A percentile compares a stretch with the other conserved stretches of the same genome.
Conservation (phyloP, 2,113 vertebrate genomes). For the chimpanzee (Pan troglodytes) region DNA sequence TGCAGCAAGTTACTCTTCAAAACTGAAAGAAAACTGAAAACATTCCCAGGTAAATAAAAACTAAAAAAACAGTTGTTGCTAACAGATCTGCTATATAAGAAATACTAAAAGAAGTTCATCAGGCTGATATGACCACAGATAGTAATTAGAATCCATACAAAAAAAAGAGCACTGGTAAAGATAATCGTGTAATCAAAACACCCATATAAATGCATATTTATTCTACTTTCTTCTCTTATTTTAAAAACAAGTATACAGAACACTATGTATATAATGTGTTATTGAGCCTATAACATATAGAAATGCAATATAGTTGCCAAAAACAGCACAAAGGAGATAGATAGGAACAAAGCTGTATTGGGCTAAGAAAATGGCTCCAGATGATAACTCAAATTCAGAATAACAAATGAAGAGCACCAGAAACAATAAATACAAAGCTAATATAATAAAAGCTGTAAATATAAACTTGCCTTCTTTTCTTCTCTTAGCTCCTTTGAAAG, state of each 20-base stretch:
- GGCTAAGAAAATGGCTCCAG: neutral
- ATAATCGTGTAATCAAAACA: neutral
- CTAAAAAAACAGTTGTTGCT: neutral
- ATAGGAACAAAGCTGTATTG: neutral
- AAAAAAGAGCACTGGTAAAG: neutral
- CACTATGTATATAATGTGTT: neutral
- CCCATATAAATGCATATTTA: neutral
- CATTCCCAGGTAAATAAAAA: neutral
- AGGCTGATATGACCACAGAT: neutral
- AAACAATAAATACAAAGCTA: neutral
- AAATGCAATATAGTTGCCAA: neutral
- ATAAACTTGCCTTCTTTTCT: neutral
- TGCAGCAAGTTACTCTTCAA: neutral
- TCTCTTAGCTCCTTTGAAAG: neutral
- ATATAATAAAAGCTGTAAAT: neutral
- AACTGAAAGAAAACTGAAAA: neutral
- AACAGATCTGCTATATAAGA: neutral
- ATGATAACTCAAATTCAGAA: neutral
- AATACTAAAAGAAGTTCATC: neutral
- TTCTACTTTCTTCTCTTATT: neutral
- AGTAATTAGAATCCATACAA: neutral
- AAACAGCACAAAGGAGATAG: neutral
- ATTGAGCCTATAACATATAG: neutral
- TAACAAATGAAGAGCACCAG: neutral
- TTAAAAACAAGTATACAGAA: neutral